phyloP scores from a whole-genome alignment of 2,888 invertebrate species.

The Heterodera filipjevi region DNA sequence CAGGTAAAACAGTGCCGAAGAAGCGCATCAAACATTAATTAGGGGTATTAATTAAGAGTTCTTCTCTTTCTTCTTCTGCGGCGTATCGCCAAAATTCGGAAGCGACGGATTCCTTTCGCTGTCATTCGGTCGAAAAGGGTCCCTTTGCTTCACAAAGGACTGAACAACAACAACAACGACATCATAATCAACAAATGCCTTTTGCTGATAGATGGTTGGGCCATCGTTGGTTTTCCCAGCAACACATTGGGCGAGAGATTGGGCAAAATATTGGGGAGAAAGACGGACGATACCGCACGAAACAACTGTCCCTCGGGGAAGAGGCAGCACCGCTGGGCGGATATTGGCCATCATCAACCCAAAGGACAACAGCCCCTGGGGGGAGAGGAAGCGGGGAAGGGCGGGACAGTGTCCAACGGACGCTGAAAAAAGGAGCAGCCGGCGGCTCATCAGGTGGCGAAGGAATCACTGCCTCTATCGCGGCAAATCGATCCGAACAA shows the following conservation, averaged over 20 bases:
- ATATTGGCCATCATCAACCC: not conserved
- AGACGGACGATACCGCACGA: not conserved
- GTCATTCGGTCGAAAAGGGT: not conserved
- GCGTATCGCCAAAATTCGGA: not conserved
- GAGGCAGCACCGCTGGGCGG: not conserved
- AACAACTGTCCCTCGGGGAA: constrained; percentile 7
- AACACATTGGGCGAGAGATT: not conserved
- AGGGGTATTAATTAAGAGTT: not conserved
- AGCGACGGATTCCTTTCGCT: not conserved
- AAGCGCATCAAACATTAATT: too few species aligned
- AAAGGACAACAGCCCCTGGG: not conserved
- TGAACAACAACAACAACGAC: not conserved
- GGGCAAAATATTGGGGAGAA: not conserved
- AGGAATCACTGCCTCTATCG: not conserved
- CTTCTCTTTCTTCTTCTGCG: not conserved
- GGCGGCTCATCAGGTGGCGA: not conserved
- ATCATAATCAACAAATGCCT: too few species aligned
- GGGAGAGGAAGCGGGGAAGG: not conserved
- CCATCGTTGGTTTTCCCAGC: not conserved
- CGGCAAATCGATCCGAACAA: constrained; percentile 9
- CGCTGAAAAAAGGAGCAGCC: not conserved
- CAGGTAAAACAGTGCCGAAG: not conserved
- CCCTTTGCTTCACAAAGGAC: not conserved
- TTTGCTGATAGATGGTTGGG: not conserved
- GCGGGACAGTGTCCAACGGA: not conserved